Conservation (phyloP, 2,797 vertebrate species). For the Falco concolor region DNA sequence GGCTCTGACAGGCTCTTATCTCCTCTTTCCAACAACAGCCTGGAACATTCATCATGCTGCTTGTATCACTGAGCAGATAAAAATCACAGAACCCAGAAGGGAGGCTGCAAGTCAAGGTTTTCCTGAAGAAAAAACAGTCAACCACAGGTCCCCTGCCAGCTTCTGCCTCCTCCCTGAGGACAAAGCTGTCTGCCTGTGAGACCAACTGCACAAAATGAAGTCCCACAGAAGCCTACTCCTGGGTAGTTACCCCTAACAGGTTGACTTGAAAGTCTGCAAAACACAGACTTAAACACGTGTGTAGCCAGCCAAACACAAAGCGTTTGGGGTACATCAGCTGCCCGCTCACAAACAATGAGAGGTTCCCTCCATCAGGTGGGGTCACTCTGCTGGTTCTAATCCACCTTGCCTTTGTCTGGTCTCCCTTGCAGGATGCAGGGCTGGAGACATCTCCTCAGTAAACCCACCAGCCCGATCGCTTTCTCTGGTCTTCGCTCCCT, state of each 20-base stretch:
- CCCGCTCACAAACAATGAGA: accelerated
- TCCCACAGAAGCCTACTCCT: neutral
- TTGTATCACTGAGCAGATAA: neutral
- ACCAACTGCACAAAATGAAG: neutral
- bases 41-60: neutral
- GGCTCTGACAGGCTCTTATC: neutral
- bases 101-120: neutral
- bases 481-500: neutral
- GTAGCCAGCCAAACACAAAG: too few relatives aligned
- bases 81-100: neutral
- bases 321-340: neutral
- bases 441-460: neutral
- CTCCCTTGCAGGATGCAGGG: neutral
- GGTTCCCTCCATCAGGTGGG: accelerated
- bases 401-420: neutral
- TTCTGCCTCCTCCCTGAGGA: neutral
- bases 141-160: neutral
- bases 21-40: neutral
- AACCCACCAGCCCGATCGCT: neutral
- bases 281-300: neutral
- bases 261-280: neutral
- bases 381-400: neutral
- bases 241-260: accelerated
- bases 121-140: neutral
- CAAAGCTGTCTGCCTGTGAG: accelerated